Conservation (phyloP, 2,113 vertebrate species). For the Cyanoderma ruficeps region DNA sequence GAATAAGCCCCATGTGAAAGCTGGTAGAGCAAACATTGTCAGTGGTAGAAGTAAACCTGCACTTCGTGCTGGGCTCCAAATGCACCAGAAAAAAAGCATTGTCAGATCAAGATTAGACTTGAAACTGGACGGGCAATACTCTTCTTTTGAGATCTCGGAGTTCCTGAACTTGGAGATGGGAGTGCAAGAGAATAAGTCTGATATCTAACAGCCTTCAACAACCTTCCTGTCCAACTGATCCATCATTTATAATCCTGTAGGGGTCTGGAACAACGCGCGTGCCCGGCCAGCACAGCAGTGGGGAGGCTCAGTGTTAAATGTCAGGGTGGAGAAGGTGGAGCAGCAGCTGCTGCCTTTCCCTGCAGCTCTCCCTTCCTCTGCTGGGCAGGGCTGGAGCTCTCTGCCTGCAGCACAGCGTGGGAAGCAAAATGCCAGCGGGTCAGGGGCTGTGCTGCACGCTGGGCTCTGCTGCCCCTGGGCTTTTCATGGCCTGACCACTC, state of each 20-base stretch:
- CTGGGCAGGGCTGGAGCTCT: background rate
- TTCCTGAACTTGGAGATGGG: background rate
- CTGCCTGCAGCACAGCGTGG: background rate
- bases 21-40: accelerated
- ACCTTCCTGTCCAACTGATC: background rate
- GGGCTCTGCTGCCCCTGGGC: background rate
- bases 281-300: accelerated
- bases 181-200: background rate
- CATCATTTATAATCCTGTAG: background rate
- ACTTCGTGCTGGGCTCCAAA: background rate
- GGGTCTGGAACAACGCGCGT: accelerated
- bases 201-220: background rate
- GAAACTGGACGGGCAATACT: background rate
- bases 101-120: no score
- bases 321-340: background rate
- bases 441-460: background rate
- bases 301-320: background rate
- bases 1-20: background rate
- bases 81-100: background rate
- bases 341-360: background rate
- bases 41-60: background rate
- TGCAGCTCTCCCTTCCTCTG: background rate
- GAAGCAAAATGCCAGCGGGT: background rate
- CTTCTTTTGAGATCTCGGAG: background rate
- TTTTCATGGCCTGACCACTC: accelerated